Evolutionary conservation across 2,113 vertebrate genomes (phyloP), one percentile per base, ranked within the genome.

Genomic region (Diadophis punctatus): DNA sequence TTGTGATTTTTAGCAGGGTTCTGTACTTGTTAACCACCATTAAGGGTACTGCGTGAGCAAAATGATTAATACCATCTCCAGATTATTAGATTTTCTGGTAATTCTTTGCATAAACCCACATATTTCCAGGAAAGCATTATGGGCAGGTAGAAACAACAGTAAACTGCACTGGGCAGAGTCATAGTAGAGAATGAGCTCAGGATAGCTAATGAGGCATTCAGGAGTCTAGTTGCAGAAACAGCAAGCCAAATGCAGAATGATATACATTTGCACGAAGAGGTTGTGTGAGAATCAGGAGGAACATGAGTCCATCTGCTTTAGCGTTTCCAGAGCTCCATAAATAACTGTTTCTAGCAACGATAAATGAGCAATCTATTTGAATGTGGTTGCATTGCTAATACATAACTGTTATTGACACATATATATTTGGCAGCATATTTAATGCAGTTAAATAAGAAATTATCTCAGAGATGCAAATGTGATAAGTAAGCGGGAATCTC

Each of bases 121-220:
- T 89, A 22, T 92, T 46, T 93, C 93, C 25, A 89, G 23, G 27
- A 8, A 46, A 56, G 39, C 55, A 55, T 88, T 53, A 88, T 56
- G 52, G 52, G 22, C 22, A 3, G 9, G 55, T 91, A 94, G 48
- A 27, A 43, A 30, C 23, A 80, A 84, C 30, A 68, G 48, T 27
- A 55, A 55, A 88, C 8, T 23, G 4, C 87, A 51, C 68, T 95
- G 92, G 23, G 90, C 89, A 96, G 94, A 95, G 92, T 93, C 89
- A 91, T 89, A 91, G 92, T 91, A 55, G 46, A 95, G 46, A 80
- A 91, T 92, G 27, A 56, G 90, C 18, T 86, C 93, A 91, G 94
- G 84, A 74, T 94, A 74, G 74, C 55, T 95, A 95, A 96, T 94
- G 93, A 95, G 92, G 84, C 88, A 94, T 95, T 91, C 93, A 93